Evolutionary conservation across 2,888 invertebrate species (phyloP).

Genomic region (Crocallis elinguaria): DNA sequence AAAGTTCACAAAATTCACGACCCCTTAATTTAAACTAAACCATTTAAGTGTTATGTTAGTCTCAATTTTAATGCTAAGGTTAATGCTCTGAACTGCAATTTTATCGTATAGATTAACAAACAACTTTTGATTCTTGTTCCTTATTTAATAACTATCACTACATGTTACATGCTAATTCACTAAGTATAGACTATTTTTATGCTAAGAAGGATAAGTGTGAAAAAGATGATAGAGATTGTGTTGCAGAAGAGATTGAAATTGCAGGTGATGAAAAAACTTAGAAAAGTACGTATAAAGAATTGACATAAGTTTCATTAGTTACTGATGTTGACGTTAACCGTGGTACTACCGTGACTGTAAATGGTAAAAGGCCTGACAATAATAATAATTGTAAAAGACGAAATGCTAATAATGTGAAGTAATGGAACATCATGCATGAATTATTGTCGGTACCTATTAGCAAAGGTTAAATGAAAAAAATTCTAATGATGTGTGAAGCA

Average conservation of each 20-base stretch:
- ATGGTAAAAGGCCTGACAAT: background rate
- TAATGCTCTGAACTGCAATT: constrained; percentile 83
- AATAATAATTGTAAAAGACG: constrained; percentile 12
- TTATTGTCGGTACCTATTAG: constrained; percentile 72
- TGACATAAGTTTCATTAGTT: constrained; percentile 52
- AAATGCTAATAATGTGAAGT: constrained; percentile 35
- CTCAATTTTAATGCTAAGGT: constrained; percentile 71
- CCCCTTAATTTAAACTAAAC: constrained; percentile 56
- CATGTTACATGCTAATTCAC: constrained; percentile 66
- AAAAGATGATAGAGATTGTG: constrained; percentile 47
- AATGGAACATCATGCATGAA: constrained; percentile 38
- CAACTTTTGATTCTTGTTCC: constrained; percentile 75
- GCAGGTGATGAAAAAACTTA: constrained; percentile 36
- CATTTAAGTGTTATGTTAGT: constrained; percentile 63
- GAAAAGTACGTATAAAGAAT: constrained; percentile 60
- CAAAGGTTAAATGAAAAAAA: constrained; percentile 47
- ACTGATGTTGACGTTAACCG: background rate
- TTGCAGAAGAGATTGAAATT: constrained; percentile 36
- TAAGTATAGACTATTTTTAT: constrained; percentile 68
- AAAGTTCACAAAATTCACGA: constrained; percentile 41
- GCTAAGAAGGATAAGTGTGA: constrained; percentile 65
- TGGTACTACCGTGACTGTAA: too few species aligned
- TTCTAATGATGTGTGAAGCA: constrained; percentile 55
- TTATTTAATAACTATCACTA: constrained; percentile 69
- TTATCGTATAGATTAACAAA: constrained; percentile 82